These are phyloP conservation scores for Yponomeuta plumbellus DNA, from an alignment of 2,888 invertebrate species.

Conservation along the genomic window DNA sequence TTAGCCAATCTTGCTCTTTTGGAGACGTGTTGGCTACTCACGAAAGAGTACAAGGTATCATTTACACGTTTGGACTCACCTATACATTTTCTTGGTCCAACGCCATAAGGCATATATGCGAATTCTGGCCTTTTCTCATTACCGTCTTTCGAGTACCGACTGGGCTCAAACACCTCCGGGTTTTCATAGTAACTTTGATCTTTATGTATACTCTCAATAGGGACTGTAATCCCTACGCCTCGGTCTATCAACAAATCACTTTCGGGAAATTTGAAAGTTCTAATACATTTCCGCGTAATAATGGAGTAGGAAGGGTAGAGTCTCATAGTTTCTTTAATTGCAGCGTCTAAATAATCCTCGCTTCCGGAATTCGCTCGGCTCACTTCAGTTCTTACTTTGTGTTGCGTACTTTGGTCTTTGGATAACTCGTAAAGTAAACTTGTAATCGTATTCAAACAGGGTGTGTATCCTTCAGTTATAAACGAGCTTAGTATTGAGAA, in stretches of 20 bases:
- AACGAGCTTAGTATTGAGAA: slow-evolving; percentile 50
- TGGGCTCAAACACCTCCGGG: slow-evolving; percentile 52
- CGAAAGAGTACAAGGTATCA: too few species aligned
- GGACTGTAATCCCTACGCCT: slow-evolving; percentile 53
- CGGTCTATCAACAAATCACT: slow-evolving; percentile 52
- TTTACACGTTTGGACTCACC: slow-evolving; percentile 55
- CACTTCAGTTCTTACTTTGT: slow-evolving; percentile 44
- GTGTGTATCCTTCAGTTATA: slow-evolving; percentile 60
- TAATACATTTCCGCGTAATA: slow-evolving; percentile 56
- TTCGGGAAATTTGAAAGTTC: slow-evolving; percentile 52
- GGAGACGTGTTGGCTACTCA: too few species aligned
- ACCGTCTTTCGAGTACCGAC: slow-evolving; percentile 49
- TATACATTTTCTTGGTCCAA: slow-evolving; percentile 63
- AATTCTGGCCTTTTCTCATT: slow-evolving; percentile 37
- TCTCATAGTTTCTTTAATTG: slow-evolving; percentile 60
- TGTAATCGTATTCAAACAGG: slow-evolving; percentile 51
- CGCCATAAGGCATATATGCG: slow-evolving; percentile 60
- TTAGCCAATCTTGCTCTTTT: too few species aligned
- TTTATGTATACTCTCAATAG: slow-evolving; percentile 54
- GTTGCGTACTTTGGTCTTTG: slow-evolving; percentile 44
- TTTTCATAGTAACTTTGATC: slow-evolving; percentile 51
- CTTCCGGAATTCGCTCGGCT: slow-evolving; percentile 27
- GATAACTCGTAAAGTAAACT: slow-evolving; percentile 56
- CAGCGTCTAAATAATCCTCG: slow-evolving; percentile 44
- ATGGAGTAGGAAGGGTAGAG: slow-evolving; percentile 59